Conservation (phyloP, 2,888 invertebrate genomes). For the Habrosyne pyritoides region DNA sequence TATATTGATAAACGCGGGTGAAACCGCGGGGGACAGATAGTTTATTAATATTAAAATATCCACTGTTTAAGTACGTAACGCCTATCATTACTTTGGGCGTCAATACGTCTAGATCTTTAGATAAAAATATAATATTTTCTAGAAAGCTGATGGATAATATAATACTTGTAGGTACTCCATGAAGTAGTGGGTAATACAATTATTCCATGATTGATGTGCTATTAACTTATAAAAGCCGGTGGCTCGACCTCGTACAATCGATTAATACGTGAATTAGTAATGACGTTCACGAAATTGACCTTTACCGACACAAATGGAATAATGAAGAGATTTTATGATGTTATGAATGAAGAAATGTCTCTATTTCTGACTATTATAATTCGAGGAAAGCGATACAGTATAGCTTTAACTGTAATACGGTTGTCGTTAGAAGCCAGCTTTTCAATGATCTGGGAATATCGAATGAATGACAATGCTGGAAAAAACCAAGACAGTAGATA, state of each 20-base stretch:
- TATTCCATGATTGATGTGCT: background rate
- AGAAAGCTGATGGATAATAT: background rate
- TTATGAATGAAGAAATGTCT: background rate
- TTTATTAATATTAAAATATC: too few species aligned
- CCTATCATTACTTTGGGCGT: too few species aligned
- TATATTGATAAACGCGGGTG: too few species aligned
- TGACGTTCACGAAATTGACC: background rate
- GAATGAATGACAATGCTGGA: too few species aligned
- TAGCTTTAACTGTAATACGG: too few species aligned
- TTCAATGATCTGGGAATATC: too few species aligned
- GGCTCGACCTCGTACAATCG: background rate
- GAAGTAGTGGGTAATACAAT: background rate
- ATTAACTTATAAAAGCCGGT: background rate
- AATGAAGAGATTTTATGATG: background rate
- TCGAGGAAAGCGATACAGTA: background rate
- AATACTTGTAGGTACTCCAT: background rate
- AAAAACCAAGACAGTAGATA: too few species aligned
- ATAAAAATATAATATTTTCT: too few species aligned
- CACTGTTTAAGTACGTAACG: too few species aligned
- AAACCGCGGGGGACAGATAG: too few species aligned
- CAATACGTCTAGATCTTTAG: too few species aligned
- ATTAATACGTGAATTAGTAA: constrained; percentile 1
- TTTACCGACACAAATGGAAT: background rate
- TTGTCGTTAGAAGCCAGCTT: too few species aligned
- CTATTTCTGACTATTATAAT: background rate